These are phyloP conservation scores for Lordiphosa andalusiaca DNA, from an alignment of 2,888 invertebrate genomes.

Conservation along the genomic window DNA sequence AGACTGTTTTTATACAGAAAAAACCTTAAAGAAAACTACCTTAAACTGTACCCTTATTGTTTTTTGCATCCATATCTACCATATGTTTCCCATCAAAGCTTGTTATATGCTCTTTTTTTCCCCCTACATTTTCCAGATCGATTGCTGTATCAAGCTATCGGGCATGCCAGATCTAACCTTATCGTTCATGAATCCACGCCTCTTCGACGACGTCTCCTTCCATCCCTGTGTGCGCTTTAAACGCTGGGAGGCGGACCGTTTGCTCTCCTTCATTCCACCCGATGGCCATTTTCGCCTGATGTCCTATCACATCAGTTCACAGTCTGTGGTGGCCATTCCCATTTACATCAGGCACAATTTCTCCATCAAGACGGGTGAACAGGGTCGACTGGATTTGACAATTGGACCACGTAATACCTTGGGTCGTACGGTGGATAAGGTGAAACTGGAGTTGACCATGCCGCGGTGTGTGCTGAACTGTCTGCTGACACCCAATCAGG, in stretches of 20 bases:
- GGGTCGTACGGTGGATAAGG: slow-evolving; percentile 93
- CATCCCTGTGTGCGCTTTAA: slow-evolving; percentile 99
- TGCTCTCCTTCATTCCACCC: slow-evolving; percentile 98
- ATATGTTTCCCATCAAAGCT: no score
- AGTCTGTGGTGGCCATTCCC: slow-evolving; percentile 98
- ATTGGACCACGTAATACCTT: slow-evolving; percentile 99
- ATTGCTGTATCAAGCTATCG: slow-evolving; percentile 98
- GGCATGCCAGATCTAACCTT: slow-evolving; percentile 99
- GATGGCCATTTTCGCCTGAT: slow-evolving; percentile 99
- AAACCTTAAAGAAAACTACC: no score
- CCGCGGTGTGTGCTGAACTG: slow-evolving; percentile 98
- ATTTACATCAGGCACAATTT: slow-evolving; percentile 96
- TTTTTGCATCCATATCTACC: no score
- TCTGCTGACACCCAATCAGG: slow-evolving; percentile 94
- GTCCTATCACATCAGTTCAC: slow-evolving; percentile 98
- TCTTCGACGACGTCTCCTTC: slow-evolving; percentile 99
- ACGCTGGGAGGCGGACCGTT: slow-evolving; percentile 98
- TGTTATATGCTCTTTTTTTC: no score
- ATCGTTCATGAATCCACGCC: slow-evolving; percentile 97
- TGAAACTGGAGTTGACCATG: slow-evolving; percentile 96
- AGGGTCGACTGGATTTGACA: slow-evolving; percentile 95
- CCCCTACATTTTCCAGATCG: slow-evolving; percentile 86
- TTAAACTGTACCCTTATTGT: no score
- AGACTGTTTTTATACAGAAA: no score
- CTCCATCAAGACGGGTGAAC: slow-evolving; percentile 91